Conservation (phyloP, 2,888 invertebrate species). For the Entomobrya proxima region DNA sequence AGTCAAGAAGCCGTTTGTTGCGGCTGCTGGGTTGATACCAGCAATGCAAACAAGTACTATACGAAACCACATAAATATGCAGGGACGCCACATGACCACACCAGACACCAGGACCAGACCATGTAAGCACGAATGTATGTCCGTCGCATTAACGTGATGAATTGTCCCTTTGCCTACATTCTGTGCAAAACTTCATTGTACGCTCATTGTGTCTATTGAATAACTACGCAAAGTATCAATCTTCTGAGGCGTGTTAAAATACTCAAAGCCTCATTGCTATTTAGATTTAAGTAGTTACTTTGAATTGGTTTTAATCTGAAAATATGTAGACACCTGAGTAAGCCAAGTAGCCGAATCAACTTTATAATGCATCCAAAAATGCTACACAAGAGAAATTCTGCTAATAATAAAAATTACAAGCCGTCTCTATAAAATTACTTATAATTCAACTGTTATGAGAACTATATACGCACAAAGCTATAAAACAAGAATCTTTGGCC, state of each 20-base stretch:
- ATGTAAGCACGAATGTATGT: too few relatives aligned
- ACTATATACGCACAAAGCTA: neutral
- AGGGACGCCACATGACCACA: neutral
- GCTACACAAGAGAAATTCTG: neutral
- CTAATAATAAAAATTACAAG: conserved; percentile 22
- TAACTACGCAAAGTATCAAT: neutral
- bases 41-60: neutral
- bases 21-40: neutral
- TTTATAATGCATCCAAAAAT: neutral
- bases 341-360: neutral
- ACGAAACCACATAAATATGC: neutral
- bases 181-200: neutral
- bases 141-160: neutral
- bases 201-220: neutral
- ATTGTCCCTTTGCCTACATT: neutral
- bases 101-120: neutral
- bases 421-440: conserved; percentile 11
- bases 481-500: conserved; percentile 38
- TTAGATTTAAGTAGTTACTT: conserved; percentile 25
- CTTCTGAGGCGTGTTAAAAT: conserved; percentile 43
- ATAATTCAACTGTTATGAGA: neutral
- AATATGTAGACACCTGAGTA: neutral
- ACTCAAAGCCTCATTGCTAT: too few relatives aligned
- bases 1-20: too few relatives aligned
- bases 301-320: conserved; percentile 53